Base-by-base conservation (phyloP, 30 jellyfish, hydroid and myxozoan genomes). In the Catostylus mosaicus region DNA sequence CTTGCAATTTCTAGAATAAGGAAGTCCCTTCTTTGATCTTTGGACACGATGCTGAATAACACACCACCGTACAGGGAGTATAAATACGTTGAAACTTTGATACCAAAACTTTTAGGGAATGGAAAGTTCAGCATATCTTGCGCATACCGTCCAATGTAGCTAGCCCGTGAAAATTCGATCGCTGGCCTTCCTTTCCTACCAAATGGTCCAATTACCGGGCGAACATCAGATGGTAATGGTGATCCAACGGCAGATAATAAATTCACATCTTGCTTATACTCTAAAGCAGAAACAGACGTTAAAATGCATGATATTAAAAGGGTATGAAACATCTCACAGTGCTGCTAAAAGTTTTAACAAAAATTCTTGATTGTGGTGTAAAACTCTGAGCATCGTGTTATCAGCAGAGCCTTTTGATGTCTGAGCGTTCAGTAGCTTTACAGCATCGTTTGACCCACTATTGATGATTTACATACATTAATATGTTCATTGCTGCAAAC, bases 121-220 rank as follows among this genome's bases (percentile, higher is more conserved):
- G 96, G 96, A 27, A 73, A 37, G 1, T 87, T 92, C 30, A 91
- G 59, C 34, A 91, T 29, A 74, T 91, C 98, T 29, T 84, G 72
- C 1, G 98, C 98, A 71, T 90, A 91, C 18, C 98, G 89, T 34
- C 98, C 98, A 29, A 91, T 89, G 75, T 91, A 91, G 84, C 98
- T 91, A 19, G 56, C 45, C 24, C 88, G 76, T 30, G 94, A 52
- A 54, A 91, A 91, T 60, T 91, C 95, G 40, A 84, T 71, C 12
- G 98, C 98, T 22, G 98, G 96, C 29, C 98, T 88, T 20, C 91
- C 95, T 23, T 32, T 57, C 19, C 76, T 31, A 0, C 96, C 98
- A 67, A 85, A 91, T 29, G 98, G 98, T 30, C 98, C 98, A 30
- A 90, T 67, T 27, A 91, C 94, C 16, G 96, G 89, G 2, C 79